Evolutionary conservation across 2,888 invertebrate species (phyloP), one percentile per base, ranked within the genome.

Genomic region (Napeogenes sylphis): DNA sequence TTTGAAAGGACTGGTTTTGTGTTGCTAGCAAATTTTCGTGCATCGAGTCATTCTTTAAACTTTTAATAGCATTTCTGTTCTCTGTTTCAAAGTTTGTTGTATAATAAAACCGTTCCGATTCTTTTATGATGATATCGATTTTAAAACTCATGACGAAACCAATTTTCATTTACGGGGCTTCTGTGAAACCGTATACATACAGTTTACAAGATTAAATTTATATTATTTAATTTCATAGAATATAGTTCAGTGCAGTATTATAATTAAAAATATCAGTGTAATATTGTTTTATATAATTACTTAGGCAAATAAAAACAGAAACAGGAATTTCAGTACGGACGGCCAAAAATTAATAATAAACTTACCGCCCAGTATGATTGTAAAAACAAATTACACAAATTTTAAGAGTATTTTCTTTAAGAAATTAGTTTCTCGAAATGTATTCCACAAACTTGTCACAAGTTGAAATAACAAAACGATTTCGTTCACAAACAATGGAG

Each of bases 401-500:
- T 30, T 51, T 12, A 51, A 51, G 30, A 30, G 10, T 30, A 51
- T 30, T 51, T 51, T 30, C 51, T 30, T 10, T 51, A 51, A 51
- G 51, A 51, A 51, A 51, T 51, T 51, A 51, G 51, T 51, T 51
- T 51, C 51, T 30, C 30, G 30, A 51, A 30, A 51, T 51, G 30
- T 51, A 51, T 51, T 51, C 51, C 38, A 55, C 54, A 10, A 53
- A 42, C 55, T 35, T 58, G 60, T 55, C 8, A 38, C 45, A 47
- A 35, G 58, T 33, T 55, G 13, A 30, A 63, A 66, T 58, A 65
- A 67, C 62, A 65, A 64, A 66, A 66, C 62, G 59, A 58, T 60
- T 62, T 64, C 59, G 59, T 58, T 64, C 59, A 51, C 51, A 66
- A 66, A 66, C 66, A 64, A 64, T 59, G 58, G 61, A 21, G 56